Conservation (phyloP, 2,888 invertebrate genomes). For the Aleiodes testaceus region DNA sequence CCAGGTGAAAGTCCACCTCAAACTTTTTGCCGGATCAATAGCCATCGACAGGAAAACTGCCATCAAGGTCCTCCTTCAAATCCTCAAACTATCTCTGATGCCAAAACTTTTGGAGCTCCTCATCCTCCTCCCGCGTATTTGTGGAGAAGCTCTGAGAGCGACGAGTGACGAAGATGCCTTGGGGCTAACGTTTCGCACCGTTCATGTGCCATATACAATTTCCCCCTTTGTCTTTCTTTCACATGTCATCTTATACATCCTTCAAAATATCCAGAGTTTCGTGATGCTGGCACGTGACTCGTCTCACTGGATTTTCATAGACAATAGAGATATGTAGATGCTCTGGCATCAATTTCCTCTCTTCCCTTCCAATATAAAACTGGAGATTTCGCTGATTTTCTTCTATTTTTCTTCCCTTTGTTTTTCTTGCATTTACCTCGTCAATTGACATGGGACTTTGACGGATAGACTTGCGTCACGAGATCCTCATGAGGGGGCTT, state of each 20-base stretch:
- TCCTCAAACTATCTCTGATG: conserved; percentile 4
- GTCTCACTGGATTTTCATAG: too few relatives aligned
- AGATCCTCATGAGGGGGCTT: conserved; percentile 5
- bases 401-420: too few relatives aligned
- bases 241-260: not conserved
- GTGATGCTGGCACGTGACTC: too few relatives aligned
- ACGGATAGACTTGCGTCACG: conserved; percentile 22
- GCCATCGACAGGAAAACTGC: conserved; percentile 13
- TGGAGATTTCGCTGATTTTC: too few relatives aligned
- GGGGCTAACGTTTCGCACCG: conserved; percentile 6
- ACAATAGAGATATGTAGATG: not conserved
- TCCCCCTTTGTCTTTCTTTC: not conserved
- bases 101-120: not conserved
- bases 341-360: not conserved
- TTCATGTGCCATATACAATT: conserved; percentile 9
- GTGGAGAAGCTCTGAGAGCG: not conserved
- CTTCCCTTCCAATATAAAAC: not conserved
- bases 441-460: conserved; percentile 24
- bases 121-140: too few relatives aligned
- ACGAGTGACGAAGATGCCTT: not conserved
- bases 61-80: not conserved
- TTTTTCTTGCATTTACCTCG: not conserved
- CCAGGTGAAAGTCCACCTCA: conserved; percentile 10
- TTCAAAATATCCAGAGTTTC: not conserved
- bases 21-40: conserved; percentile 18